These are phyloP conservation scores for Cylloceria caligata DNA, from an alignment of 2,888 invertebrate genomes.

Conservation along the genomic window DNA sequence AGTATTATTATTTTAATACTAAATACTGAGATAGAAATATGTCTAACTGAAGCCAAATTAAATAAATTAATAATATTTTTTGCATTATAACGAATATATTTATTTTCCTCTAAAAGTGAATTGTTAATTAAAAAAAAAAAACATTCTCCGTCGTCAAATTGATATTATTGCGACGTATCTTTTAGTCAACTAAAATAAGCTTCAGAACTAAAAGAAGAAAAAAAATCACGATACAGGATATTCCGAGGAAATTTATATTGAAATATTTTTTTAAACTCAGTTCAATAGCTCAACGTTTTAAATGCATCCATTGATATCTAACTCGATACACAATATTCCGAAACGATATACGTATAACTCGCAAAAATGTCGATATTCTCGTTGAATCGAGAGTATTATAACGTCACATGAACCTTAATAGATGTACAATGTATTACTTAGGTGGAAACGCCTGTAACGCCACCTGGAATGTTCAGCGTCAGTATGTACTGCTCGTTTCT, in stretches of 20 bases:
- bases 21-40: background rate
- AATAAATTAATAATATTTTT: too few relatives aligned
- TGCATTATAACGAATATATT: too few relatives aligned
- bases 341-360: constrained; percentile 21
- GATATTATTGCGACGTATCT: too few relatives aligned
- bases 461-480: background rate
- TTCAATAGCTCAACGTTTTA: background rate
- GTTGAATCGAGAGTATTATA: constrained; percentile 21
- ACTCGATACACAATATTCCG: constrained; percentile 10
- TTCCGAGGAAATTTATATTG: background rate
- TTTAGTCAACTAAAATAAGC: too few relatives aligned
- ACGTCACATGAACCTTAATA: constrained; percentile 5
- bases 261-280: background rate
- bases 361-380: constrained; percentile 33
- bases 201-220: too few relatives aligned
- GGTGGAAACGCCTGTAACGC: constrained; percentile 19
- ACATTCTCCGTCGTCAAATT: too few relatives aligned
- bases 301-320: background rate
- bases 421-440: background rate
- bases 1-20: background rate
- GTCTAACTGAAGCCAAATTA: background rate
- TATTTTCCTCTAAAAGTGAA: too few relatives aligned
- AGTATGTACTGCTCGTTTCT: background rate
- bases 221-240: background rate
- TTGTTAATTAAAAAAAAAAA: too few relatives aligned